Evolutionary conservation across 2,888 invertebrate genomes (phyloP).

Genomic region (Cyclophora punctaria): DNA sequence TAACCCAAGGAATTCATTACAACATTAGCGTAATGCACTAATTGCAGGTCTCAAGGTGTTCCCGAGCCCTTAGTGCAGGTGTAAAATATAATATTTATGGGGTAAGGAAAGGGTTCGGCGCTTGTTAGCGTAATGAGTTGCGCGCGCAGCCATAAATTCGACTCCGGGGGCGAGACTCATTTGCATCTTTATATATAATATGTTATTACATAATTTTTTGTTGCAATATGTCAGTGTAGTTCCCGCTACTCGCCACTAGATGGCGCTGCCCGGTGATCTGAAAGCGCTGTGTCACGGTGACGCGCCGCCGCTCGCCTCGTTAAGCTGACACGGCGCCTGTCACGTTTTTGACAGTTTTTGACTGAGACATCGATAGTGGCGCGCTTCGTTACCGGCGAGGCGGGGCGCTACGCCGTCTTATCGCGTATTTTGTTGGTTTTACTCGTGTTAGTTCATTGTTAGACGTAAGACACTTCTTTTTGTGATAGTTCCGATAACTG

Average conservation of each 20-base stretch:
- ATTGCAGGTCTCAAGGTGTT: slow-evolving; percentile 3
- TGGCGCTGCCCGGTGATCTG: slow-evolving; percentile 37
- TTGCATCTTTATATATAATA: slow-evolving; percentile 63
- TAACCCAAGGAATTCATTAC: too few relatives aligned
- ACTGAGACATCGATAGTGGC: slow-evolving; percentile 72
- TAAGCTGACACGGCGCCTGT: slow-evolving; percentile 70
- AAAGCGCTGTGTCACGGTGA: slow-evolving; percentile 54
- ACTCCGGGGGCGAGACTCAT: slow-evolving; percentile 58
- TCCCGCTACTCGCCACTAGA: slow-evolving; percentile 47
- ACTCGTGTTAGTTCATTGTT: slow-evolving; percentile 64
- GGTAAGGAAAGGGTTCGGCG: slow-evolving; percentile 63
- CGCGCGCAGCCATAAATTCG: slow-evolving; percentile 65
- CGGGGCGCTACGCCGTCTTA: slow-evolving; percentile 47
- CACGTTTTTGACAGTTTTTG: slow-evolving; percentile 72
- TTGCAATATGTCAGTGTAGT: slow-evolving; percentile 28
- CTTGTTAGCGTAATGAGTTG: slow-evolving; percentile 73
- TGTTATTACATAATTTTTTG: slow-evolving; percentile 19
- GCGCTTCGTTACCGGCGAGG: slow-evolving; percentile 64
- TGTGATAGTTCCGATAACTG: slow-evolving; percentile 42
- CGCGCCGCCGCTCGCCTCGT: slow-evolving; percentile 57
- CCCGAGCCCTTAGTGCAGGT: slow-evolving; percentile 49
- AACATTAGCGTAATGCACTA: slow-evolving; percentile 4
- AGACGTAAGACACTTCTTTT: slow-evolving; percentile 39
- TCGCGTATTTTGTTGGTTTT: slow-evolving; percentile 62
- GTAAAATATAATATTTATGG: slow-evolving; percentile 73